Evolutionary conservation across 1,140 invertebrate genomes (phyloP).

Genomic region (Zaprionus lachaisei): DNA sequence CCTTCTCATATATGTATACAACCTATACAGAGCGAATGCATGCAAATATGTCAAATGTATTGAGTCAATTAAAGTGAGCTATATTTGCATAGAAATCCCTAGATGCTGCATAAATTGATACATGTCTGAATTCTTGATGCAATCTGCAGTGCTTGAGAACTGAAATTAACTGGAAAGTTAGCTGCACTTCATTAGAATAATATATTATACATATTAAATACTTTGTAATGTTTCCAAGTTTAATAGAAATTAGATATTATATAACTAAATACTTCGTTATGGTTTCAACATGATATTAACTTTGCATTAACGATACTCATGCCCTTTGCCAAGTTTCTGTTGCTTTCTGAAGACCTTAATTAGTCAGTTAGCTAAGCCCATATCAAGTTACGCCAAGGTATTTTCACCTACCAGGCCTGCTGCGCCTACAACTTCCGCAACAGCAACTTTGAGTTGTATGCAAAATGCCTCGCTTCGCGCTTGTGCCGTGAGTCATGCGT

Average conservation of each 20-base stretch:
- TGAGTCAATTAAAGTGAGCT: constrained; percentile 5
- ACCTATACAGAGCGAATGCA: background rate
- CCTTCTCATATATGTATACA: constrained; percentile 1
- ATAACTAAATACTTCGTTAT: no score
- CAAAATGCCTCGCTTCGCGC: constrained; percentile 40
- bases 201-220: background rate
- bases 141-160: background rate
- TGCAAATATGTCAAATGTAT: constrained; percentile 22
- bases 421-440: constrained; percentile 67
- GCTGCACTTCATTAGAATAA: background rate
- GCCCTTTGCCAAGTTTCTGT: background rate
- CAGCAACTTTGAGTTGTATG: constrained; percentile 25
- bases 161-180: background rate
- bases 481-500: constrained; percentile 51
- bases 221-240: no score
- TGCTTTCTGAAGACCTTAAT: background rate
- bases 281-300: background rate
- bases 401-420: constrained; percentile 52
- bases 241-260: no score
- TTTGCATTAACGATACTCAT: background rate
- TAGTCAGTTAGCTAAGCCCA: constrained; percentile 5
- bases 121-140: background rate
- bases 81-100: background rate
- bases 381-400: constrained; percentile 16
- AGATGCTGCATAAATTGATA: constrained; percentile 1